These are phyloP conservation scores for Chymomyza procnemis DNA, from an alignment of 2,888 invertebrate genomes.

Conservation along the genomic window DNA sequence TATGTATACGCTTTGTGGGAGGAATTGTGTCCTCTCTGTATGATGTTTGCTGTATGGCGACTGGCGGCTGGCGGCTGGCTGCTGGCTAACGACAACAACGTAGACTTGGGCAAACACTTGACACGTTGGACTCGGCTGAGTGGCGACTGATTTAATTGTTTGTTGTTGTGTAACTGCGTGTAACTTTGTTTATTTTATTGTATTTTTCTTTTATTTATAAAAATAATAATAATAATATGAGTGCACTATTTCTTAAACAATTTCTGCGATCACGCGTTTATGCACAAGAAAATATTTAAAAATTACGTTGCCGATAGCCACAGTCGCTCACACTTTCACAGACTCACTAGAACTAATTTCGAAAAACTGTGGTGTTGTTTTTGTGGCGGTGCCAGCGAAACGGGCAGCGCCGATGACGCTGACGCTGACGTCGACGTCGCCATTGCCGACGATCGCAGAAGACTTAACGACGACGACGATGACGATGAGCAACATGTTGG, in stretches of 20 bases:
- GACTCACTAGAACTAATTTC: constrained; percentile 77
- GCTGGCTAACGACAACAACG: constrained; percentile 2
- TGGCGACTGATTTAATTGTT: background rate
- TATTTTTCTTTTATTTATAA: background rate
- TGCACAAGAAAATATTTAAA: constrained; percentile 36
- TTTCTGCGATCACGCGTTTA: constrained; percentile 32
- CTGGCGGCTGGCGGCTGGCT: too few relatives aligned
- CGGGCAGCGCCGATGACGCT: constrained; percentile 20
- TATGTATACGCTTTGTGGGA: constrained; percentile 34
- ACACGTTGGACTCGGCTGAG: background rate
- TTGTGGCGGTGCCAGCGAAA: constrained; percentile 51
- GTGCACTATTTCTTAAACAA: background rate
- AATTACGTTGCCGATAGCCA: constrained; percentile 51
- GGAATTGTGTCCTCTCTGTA: background rate
- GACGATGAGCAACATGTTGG: constrained; percentile 5
- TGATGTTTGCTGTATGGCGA: constrained; percentile 29
- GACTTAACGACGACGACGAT: constrained; percentile 8
- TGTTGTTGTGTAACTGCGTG: too few relatives aligned
- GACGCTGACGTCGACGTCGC: constrained; percentile 3
- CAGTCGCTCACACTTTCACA: constrained; percentile 76
- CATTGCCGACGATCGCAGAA: constrained; percentile 10
- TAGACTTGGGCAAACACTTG: constrained; percentile 17
- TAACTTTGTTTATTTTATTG: background rate
- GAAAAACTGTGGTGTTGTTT: constrained; percentile 73
- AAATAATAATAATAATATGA: background rate